Percentiles rank a stretch among this genome's conserved stretches.
phyloP scores from a whole-genome alignment of 2,888 invertebrate species.

The Lapara coniferarum region DNA sequence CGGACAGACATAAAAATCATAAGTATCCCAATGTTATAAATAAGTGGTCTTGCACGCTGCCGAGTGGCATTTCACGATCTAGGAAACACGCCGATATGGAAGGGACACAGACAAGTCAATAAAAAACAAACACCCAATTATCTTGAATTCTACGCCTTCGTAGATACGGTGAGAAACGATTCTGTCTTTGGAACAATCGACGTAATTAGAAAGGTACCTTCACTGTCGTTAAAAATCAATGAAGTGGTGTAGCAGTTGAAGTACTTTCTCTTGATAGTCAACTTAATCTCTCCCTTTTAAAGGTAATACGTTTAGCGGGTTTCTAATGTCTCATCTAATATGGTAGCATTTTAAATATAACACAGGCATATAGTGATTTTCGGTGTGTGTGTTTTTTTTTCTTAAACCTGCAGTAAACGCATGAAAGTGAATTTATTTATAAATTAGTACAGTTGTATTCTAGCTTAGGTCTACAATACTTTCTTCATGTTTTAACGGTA shows the following conservation, averaged over 20 bases:
- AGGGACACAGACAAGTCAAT: constrained; percentile 47
- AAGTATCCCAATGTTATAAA: constrained; percentile 37
- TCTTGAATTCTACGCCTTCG: constrained; percentile 40
- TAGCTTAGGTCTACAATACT: background rate
- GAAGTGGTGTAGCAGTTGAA: constrained; percentile 25
- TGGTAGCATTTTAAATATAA: background rate
- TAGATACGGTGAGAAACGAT: constrained; percentile 35
- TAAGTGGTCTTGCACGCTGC: constrained; percentile 36
- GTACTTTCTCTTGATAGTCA: constrained; percentile 23
- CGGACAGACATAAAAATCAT: constrained; percentile 33
- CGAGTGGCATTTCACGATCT: constrained; percentile 66
- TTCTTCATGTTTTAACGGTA: constrained; percentile 3
- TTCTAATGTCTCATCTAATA: background rate
- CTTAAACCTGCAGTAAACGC: background rate
- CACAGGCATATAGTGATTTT: too few relatives aligned
- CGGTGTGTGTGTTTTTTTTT: background rate
- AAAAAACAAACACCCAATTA: constrained; percentile 56
- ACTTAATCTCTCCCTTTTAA: constrained; percentile 5
- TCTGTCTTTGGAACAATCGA: constrained; percentile 36
- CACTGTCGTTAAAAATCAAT: constrained; percentile 31
- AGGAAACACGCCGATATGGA: constrained; percentile 53
- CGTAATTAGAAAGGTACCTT: constrained; percentile 38
- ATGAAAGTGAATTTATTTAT: background rate
- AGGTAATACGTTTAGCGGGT: background rate
- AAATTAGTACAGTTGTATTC: background rate